phyloP scores from a whole-genome alignment of 2,797 vertebrate species.

The Chrysocyon brachyurus region DNA sequence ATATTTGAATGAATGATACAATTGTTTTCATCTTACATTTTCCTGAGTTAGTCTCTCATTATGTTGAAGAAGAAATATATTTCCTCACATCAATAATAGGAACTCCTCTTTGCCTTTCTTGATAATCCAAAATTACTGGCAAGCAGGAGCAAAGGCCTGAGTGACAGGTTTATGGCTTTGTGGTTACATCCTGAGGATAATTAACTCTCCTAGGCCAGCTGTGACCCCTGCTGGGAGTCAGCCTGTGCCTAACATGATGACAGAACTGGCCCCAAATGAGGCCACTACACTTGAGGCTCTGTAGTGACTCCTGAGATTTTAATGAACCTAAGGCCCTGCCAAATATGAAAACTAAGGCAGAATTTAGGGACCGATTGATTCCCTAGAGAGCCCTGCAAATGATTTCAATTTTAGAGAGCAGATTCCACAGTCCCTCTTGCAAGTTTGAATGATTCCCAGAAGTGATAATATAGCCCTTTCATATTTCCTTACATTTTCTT shows the following conservation, averaged over 20 bases:
- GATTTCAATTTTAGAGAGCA: constrained; percentile 47
- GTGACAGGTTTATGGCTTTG: constrained; percentile 68
- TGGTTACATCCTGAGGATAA: constrained; percentile 76
- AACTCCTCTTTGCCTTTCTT: constrained; percentile 47
- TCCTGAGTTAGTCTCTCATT: constrained; percentile 25
- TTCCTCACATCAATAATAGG: constrained; percentile 7
- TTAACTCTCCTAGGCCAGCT: constrained; percentile 76
- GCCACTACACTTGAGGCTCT: constrained; percentile 49
- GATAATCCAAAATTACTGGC: constrained; percentile 45
- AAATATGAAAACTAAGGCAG: constrained; percentile 59
- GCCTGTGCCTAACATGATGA: constrained; percentile 69
- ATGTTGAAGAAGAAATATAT: background rate
- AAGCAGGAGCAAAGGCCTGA: constrained; percentile 55
- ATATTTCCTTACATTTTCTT: background rate
- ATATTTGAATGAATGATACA: background rate
- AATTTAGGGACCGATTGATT: constrained; percentile 44
- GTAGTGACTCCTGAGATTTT: constrained; percentile 65
- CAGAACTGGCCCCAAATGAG: constrained; percentile 70
- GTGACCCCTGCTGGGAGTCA: constrained; percentile 77
- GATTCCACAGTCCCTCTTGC: background rate
- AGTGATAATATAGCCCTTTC: background rate
- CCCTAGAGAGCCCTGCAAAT: constrained; percentile 43
- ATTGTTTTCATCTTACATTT: constrained; percentile 31
- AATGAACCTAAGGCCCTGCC: constrained; percentile 28
- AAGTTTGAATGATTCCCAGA: background rate